Evolutionary conservation across 1,140 invertebrate species (phyloP).

Genomic region (Heterodera schachtii): DNA sequence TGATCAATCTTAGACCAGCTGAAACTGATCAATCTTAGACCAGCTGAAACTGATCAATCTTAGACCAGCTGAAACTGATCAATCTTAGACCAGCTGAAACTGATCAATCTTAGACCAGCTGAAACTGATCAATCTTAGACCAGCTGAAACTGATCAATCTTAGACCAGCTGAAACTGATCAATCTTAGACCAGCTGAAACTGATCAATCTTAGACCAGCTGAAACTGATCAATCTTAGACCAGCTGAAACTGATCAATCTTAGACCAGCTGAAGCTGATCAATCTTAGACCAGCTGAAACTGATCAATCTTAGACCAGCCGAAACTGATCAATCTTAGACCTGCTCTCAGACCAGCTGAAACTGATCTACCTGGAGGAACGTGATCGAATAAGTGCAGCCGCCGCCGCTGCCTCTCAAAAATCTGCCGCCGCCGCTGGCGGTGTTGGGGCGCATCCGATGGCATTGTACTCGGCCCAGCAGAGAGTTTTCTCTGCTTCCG

Average conservation of each 20-base stretch:
- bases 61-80: conserved; percentile 1
- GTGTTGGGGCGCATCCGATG: conserved; percentile 2
- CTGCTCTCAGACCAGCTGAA: conserved; percentile 62
- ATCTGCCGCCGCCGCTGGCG: conserved; percentile 12
- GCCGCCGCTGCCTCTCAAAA: conserved; percentile 13
- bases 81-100: background rate
- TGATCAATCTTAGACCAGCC: background rate
- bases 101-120: background rate
- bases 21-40: background rate
- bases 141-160: background rate
- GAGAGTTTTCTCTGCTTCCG: conserved; percentile 12
- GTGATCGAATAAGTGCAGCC: conserved; percentile 43
- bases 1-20: background rate
- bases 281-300: conserved; percentile 5
- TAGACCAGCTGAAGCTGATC: background rate
- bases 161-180: conserved; percentile 30
- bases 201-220: conserved; percentile 32
- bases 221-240: background rate
- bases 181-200: conserved; percentile 60
- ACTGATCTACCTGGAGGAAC: conserved; percentile 59
- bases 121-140: background rate
- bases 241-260: background rate
- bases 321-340: conserved; percentile 18
- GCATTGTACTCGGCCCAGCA: conserved; percentile 18
- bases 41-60: background rate